Base-by-base conservation (phyloP, 2,888 invertebrate genomes). In the Apantesis nais region DNA sequence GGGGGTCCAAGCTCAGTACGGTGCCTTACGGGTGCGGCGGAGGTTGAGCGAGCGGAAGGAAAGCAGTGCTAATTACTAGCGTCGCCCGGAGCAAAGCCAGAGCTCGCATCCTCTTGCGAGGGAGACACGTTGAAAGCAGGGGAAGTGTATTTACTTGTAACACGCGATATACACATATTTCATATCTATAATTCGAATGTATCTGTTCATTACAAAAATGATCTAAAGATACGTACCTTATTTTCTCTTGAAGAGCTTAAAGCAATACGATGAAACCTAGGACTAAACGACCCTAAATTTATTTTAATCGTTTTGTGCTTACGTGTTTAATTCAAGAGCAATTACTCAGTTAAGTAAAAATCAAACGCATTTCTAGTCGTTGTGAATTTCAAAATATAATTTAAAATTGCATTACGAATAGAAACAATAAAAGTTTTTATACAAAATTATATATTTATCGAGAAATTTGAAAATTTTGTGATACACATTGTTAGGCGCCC, bases 1-100 rank as follows among this genome's bases (percentile, higher is more conserved):
- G 79, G 82, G 82, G 82, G 77, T 78, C 78, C 71, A 81, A 79
- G 64, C 39, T 71, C 31, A 44, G 55, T 52, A 64, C 62, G 55
- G 52, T 66, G 52, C 52, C 65, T 65, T 52, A 60, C 55, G 55
- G 67, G 58, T 83, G 78, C 77, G 79, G 41, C 62, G 48, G 65
- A 61, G 60, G 64, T 74, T 71, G 80, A 72, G 73, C 79, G 79
- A 86, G 85, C 93, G 94, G 93, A 93, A 93, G 93, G 93, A 93
- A 93, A 86, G 88, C 90, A 83, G 82, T 84, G 91, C 93, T 94
- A 94, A 94, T 94, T 94, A 93, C 93, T 88, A 85, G 87, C 87
- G 86, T 86, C 87, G 91, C 91, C 89, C 84, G 86, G 84, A 88
- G 90, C 90, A 77, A 85, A 88, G 84, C 82, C 86, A 81, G 82